Evolutionary conservation across 1,140 invertebrate genomes (phyloP).

Genomic region (Sarcophaga peregrina): DNA sequence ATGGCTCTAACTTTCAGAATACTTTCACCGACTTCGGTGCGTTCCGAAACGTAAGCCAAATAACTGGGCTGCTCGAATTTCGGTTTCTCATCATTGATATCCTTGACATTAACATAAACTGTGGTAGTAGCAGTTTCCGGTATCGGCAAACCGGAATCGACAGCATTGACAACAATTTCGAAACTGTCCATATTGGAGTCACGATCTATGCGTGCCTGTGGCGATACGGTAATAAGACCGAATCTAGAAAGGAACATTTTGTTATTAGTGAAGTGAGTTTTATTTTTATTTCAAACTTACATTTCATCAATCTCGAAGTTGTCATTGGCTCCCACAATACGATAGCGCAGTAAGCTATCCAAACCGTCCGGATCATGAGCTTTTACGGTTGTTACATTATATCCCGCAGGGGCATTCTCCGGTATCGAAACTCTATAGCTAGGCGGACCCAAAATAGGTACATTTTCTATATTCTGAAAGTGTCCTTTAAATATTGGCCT

Average conservation of each 20-base stretch:
- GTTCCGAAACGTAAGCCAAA: constrained; percentile 78
- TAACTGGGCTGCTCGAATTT: constrained; percentile 76
- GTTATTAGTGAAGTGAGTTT: not conserved
- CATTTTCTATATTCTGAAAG: constrained; percentile 70
- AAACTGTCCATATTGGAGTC: constrained; percentile 76
- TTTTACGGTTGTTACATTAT: constrained; percentile 75
- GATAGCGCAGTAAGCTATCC: constrained; percentile 77
- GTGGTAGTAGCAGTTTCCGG: constrained; percentile 80
- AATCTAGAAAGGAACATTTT: constrained; percentile 67
- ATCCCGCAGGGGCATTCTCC: constrained; percentile 77
- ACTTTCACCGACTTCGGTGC: constrained; percentile 73
- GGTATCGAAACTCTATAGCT: constrained; percentile 76
- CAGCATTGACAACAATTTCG: constrained; percentile 77
- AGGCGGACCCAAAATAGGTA: constrained; percentile 71
- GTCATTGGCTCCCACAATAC: constrained; percentile 81
- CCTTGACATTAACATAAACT: constrained; percentile 77
- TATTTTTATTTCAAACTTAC: constrained; percentile 64
- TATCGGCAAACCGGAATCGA: constrained; percentile 79
- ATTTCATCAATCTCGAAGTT: constrained; percentile 82
- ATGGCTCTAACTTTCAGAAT: constrained; percentile 75
- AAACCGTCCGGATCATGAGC: constrained; percentile 82
- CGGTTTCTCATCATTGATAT: constrained; percentile 87
- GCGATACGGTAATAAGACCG: constrained; percentile 79
- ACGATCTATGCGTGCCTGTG: constrained; percentile 78
- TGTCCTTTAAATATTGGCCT: constrained; percentile 80